Evolutionary conservation across 1,140 invertebrate species (phyloP).

Genomic region (Leptopilina clavipes): DNA sequence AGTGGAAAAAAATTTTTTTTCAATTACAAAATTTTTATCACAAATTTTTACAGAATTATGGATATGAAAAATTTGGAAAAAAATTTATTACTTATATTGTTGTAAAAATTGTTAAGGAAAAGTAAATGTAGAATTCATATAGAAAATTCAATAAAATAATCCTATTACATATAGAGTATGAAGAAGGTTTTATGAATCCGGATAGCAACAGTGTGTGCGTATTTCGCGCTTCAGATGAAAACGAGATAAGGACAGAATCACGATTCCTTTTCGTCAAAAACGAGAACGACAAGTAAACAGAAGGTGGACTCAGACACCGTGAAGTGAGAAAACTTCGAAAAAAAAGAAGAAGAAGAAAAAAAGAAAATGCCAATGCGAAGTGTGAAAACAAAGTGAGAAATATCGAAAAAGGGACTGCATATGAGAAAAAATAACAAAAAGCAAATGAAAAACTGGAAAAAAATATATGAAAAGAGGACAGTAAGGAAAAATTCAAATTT

Average conservation of each 20-base stretch:
- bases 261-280: constrained; percentile 2
- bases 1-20: no score
- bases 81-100: no score
- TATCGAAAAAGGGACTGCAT: background rate
- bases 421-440: background rate
- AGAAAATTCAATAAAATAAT: background rate
- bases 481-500: background rate
- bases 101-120: no score
- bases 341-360: background rate
- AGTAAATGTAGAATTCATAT: no score
- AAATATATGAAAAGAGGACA: background rate
- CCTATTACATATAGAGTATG: background rate
- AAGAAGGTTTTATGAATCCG: background rate
- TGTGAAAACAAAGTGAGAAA: background rate
- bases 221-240: constrained; percentile 19
- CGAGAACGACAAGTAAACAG: constrained; percentile 3
- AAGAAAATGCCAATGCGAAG: background rate
- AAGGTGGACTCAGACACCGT: constrained; percentile 35
- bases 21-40: no score
- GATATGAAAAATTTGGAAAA: no score
- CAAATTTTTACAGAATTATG: no score
- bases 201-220: background rate
- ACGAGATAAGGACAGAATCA: background rate
- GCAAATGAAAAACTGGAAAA: background rate
- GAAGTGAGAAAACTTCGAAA: background rate